Conservation (phyloP, 2,113 vertebrate genomes). For the Cyanoderma ruficeps region DNA sequence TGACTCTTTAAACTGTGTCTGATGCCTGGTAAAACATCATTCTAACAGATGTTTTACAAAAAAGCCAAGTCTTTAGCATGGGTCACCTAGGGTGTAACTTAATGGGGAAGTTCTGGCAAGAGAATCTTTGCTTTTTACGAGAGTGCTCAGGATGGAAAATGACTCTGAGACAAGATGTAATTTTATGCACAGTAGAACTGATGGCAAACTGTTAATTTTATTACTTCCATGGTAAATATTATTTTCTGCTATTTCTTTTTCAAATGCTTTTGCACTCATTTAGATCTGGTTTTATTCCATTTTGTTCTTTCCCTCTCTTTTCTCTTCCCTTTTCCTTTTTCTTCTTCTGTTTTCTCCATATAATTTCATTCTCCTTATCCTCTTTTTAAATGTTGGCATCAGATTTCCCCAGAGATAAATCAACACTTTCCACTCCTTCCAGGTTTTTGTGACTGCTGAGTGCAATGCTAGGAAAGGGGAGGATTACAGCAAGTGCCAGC, state of each 20-base stretch:
- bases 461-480: conserved; percentile 68
- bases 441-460: conserved; percentile 62
- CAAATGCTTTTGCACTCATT: neutral
- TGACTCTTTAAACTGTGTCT: neutral
- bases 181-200: neutral
- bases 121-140: neutral
- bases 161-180: neutral
- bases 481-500: conserved; percentile 67
- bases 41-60: neutral
- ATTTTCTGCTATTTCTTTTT: neutral
- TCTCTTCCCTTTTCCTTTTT: neutral
- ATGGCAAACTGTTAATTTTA: neutral
- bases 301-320: conserved; percentile 45
- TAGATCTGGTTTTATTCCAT: neutral
- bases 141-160: neutral
- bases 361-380: conserved; percentile 48
- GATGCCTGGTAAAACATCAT: neutral
- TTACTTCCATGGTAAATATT: neutral
- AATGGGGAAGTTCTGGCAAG: neutral
- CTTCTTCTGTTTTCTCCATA: conserved; percentile 42
- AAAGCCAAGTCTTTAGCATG: neutral
- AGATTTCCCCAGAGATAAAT: conserved; percentile 67
- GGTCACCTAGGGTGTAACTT: neutral
- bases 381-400: conserved; percentile 65
- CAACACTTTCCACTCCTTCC: conserved; percentile 71